Evolutionary conservation across 2,888 invertebrate species (phyloP).

Genomic region (Neria commutata): DNA sequence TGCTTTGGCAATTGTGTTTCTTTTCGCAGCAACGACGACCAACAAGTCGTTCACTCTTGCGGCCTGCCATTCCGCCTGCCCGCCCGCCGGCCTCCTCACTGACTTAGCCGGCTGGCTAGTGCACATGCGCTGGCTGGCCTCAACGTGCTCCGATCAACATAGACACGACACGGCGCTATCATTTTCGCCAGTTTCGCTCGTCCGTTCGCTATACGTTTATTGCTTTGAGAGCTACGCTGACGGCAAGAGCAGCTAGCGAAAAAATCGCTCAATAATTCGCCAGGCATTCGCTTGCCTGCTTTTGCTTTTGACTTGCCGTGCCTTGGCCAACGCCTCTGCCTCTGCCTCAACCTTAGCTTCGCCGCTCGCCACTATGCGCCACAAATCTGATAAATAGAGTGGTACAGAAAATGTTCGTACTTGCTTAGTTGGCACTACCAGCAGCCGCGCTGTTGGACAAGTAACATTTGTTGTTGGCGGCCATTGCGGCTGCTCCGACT

Average conservation of each 20-base stretch:
- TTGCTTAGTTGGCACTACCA: slow-evolving; percentile 18
- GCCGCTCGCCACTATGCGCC: slow-evolving; percentile 2
- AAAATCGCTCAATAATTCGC: slow-evolving; percentile 54
- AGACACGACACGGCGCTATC: no score
- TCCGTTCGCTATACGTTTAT: slow-evolving; percentile 1
- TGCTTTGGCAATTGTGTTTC: slow-evolving; percentile 1
- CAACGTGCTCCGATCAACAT: no score
- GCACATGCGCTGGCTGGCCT: no score
- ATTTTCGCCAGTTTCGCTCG: slow-evolving; percentile 45
- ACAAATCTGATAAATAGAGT: slow-evolving; percentile 52
- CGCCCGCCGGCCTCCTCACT: no score
- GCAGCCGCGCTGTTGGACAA: slow-evolving; percentile 1
- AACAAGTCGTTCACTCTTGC: background rate
- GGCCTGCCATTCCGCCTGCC: slow-evolving; percentile 35
- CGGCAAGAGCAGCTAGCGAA: slow-evolving; percentile 36
- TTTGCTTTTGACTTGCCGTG: background rate
- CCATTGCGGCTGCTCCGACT: slow-evolving; percentile 27
- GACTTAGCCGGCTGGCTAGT: no score
- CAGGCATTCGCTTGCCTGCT: slow-evolving; percentile 15
- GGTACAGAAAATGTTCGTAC: slow-evolving; percentile 54
- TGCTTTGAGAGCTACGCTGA: slow-evolving; percentile 44
- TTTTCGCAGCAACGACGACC: background rate
- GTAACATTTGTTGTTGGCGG: slow-evolving; percentile 11
- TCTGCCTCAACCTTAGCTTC: slow-evolving; percentile 29
- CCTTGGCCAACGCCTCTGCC: slow-evolving; percentile 1